Evolutionary conservation across 2,888 invertebrate species (phyloP).

Genomic region (Diplolepis rosae): DNA sequence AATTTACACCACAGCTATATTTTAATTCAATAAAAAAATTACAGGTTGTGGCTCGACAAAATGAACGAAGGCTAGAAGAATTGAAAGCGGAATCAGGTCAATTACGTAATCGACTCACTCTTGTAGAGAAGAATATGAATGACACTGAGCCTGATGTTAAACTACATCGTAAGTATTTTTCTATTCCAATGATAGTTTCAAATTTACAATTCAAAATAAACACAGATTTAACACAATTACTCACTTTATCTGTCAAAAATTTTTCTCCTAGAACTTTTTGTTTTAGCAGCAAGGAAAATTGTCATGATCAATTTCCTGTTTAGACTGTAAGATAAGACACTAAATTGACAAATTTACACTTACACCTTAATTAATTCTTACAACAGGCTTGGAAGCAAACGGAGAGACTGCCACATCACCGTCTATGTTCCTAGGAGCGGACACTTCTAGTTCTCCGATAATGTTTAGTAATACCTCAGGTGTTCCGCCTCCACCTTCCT

Average conservation of each 20-base stretch:
- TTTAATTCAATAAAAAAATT: conserved; percentile 9
- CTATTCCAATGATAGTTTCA: background rate
- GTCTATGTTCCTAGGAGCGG: conserved; percentile 69
- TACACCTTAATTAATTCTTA: conserved; percentile 8
- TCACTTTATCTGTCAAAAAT: background rate
- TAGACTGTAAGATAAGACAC: background rate
- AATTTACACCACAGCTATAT: background rate
- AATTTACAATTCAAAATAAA: background rate
- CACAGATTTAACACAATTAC: background rate
- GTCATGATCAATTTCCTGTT: background rate
- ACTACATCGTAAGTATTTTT: conserved; percentile 74
- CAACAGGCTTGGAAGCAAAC: conserved; percentile 75
- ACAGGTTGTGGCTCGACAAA: conserved; percentile 85
- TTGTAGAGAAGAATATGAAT: conserved; percentile 75
- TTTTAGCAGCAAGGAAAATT: background rate
- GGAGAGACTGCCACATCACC: conserved; percentile 75
- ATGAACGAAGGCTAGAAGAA: conserved; percentile 88
- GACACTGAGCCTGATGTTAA: conserved; percentile 74
- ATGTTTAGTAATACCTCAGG: conserved; percentile 74
- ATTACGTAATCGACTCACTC: conserved; percentile 78
- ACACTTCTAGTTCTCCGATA: conserved; percentile 72
- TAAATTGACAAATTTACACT: conserved; percentile 4
- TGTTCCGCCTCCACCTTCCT: conserved; percentile 74
- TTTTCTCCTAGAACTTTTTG: background rate
- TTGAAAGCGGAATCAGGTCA: conserved; percentile 83